Evolutionary conservation across 2,888 invertebrate genomes (phyloP), one percentile per base, ranked within the genome.

Genomic region (Morpho deidamia): DNA sequence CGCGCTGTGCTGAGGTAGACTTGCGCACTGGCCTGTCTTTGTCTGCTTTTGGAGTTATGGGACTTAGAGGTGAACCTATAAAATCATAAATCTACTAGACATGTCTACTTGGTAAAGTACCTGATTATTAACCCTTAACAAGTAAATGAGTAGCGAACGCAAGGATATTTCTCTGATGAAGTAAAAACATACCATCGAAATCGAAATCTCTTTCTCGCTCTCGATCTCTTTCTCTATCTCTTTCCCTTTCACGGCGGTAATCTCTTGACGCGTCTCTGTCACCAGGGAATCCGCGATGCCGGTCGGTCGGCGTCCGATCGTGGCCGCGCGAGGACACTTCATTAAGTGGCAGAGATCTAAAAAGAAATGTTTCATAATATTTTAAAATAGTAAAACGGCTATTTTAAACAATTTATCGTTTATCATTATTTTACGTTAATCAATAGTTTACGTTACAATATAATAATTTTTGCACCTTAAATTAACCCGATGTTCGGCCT

Each of bases 401-500:
- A n/a, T n/a, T n/a, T n/a, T n/a, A n/a, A n/a, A n/a, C n/a, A n/a
- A n/a, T n/a, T n/a, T n/a, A n/a, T n/a, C n/a, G n/a, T n/a, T n/a
- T n/a, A n/a, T n/a, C n/a, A n/a, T n/a, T n/a, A n/a, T n/a, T n/a
- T n/a, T n/a, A n/a, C n/a, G n/a, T n/a, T n/a, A n/a, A n/a, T n/a
- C n/a, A n/a, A n/a, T n/a, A n/a, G n/a, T n/a, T n/a, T 14, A 14
- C 14, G 4, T 14, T 14, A 14, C 14, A 14, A 2, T 14, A 4
- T 14, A 14, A 4, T 14, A 14, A 14, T 14, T 14, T 14, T 14
- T 71, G n/a, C 44, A 87, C 90, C 90, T 83, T 44, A 90, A 70
- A 62, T 90, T 89, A 39, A 90, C 87, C 53, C 90, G 71, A 65
- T 90, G 90, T 60, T 90, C 90, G 0, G 90, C 89, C 63, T 90